Percentiles rank a stretch among this genome's conserved stretches.
Evolutionary conservation across 2,888 invertebrate genomes (phyloP).

Genomic region (Drosophila kuntzei): DNA sequence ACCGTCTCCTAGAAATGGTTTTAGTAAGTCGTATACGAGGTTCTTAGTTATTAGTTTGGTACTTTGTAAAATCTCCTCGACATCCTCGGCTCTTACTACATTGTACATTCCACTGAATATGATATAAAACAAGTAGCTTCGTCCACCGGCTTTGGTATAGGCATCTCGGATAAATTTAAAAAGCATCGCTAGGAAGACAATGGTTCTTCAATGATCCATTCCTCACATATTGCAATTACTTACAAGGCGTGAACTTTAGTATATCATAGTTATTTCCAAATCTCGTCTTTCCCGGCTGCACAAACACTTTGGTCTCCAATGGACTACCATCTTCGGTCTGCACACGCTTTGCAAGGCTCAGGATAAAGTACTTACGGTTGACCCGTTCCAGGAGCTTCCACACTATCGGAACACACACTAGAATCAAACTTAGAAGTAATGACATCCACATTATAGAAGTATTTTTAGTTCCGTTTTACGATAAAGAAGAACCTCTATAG

Average conservation of each 20-base stretch:
- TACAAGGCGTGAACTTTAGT: conserved; percentile 70
- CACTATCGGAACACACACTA: conserved; percentile 25
- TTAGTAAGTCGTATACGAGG: conserved; percentile 85
- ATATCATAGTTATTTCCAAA: conserved; percentile 83
- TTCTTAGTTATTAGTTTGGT: conserved; percentile 87
- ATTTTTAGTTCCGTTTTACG: conserved; percentile 4
- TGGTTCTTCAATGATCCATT: neutral
- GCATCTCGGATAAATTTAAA: conserved; percentile 65
- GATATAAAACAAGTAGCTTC: conserved; percentile 80
- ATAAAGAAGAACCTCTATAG: conserved; percentile 5
- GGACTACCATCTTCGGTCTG: conserved; percentile 75
- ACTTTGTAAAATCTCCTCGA: conserved; percentile 87
- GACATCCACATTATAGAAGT: conserved; percentile 26
- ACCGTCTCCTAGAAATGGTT: conserved; percentile 87
- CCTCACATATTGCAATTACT: too few species aligned
- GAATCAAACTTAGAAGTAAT: conserved; percentile 20
- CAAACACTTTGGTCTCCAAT: conserved; percentile 63
- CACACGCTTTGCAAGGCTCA: conserved; percentile 67
- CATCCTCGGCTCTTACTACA: conserved; percentile 86
- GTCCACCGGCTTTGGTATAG: conserved; percentile 62
- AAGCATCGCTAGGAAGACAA: conserved; percentile 56
- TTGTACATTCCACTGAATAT: conserved; percentile 73
- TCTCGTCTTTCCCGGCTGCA: conserved; percentile 71
- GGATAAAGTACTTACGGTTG: conserved; percentile 71
- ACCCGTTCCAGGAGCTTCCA: conserved; percentile 42